These are phyloP conservation scores for Vipera ursinii DNA, from an alignment of 2,797 vertebrate genomes.

Conservation along the genomic window DNA sequence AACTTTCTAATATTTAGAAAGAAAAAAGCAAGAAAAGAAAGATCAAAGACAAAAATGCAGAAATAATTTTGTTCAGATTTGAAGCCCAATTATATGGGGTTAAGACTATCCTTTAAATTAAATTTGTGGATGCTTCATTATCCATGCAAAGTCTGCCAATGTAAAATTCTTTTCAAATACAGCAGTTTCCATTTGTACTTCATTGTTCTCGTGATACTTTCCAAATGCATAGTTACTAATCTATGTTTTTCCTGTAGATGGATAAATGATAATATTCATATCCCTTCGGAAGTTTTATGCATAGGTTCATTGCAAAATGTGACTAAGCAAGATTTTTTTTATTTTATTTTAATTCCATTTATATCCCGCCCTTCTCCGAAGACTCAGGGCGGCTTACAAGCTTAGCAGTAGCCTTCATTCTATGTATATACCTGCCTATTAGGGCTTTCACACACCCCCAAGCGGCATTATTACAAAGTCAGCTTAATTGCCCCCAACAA, in stretches of 20 bases:
- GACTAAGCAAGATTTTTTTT: neutral
- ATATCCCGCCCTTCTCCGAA: no score
- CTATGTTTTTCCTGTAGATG: neutral
- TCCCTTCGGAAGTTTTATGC: neutral
- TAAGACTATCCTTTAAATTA: neutral
- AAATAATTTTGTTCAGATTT: neutral
- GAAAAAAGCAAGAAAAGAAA: no score
- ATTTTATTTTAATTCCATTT: no score
- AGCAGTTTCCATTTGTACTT: neutral
- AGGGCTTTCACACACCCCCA: no score
- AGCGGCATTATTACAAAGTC: no score
- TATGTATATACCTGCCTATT: no score
- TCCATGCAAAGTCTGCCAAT: neutral
- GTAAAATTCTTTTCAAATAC: neutral
- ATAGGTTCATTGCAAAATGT: neutral
- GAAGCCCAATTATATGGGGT: neutral
- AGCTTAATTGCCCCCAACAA: no score
- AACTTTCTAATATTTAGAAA: no score
- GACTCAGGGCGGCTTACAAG: no score
- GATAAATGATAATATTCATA: neutral
- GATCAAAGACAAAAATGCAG: no score
- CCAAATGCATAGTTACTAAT: slow-evolving; percentile 14
- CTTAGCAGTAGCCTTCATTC: no score
- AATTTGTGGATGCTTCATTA: neutral
- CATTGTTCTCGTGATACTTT: slow-evolving; percentile 16